Evolutionary conservation across 2,113 vertebrate species (phyloP).

Genomic region (Ceyx margarethae): DNA sequence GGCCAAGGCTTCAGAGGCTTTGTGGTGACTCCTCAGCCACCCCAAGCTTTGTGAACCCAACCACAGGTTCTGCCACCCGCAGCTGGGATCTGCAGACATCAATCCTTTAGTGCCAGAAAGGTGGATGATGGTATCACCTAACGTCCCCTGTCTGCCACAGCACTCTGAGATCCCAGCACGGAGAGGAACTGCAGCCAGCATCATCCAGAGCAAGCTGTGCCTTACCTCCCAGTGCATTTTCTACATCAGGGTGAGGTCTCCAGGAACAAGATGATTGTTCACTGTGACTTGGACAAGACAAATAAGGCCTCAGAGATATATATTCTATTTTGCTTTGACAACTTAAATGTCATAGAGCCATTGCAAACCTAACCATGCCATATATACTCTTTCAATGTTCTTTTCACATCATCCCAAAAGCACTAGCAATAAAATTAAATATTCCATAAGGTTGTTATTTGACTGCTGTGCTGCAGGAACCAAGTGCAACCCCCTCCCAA

Average conservation of each 20-base stretch:
- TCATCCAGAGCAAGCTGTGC: background rate
- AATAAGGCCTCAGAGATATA: background rate
- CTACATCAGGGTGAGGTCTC: background rate
- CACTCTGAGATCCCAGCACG: fast-evolving
- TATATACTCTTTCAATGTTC: background rate
- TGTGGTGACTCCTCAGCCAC: background rate
- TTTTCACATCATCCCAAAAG: background rate
- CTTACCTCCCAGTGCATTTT: background rate
- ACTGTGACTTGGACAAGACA: background rate
- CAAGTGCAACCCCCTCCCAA: fast-evolving
- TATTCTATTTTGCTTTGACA: background rate
- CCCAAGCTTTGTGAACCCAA: background rate
- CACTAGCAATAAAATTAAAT: background rate
- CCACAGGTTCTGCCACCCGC: background rate
- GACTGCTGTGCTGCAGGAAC: background rate
- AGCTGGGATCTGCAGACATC: fast-evolving
- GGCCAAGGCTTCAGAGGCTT: background rate
- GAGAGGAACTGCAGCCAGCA: background rate
- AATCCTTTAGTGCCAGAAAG: background rate
- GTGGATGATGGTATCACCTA: background rate
- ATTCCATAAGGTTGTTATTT: background rate
- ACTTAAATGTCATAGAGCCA: background rate
- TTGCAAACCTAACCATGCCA: background rate
- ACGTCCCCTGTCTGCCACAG: background rate
- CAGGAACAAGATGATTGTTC: background rate